phyloP scores from a whole-genome alignment of 2,113 vertebrate genomes.

The Myocastor coypus region DNA sequence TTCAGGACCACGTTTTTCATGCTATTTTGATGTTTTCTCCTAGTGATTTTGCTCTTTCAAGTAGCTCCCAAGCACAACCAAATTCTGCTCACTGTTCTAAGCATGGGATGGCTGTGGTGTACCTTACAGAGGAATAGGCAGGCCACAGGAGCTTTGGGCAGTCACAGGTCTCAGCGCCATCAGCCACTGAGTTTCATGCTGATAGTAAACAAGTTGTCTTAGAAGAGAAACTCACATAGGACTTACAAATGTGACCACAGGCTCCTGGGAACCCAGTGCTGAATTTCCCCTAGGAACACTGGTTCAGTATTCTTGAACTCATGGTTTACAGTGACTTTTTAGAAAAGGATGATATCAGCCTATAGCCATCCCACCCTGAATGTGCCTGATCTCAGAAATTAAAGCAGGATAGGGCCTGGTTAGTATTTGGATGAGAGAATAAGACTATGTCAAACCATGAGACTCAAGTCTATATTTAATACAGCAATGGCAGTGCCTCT shows the following conservation, averaged over 20 bases:
- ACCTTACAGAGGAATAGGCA: background rate
- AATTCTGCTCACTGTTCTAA: background rate
- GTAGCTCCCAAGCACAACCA: background rate
- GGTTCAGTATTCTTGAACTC: background rate
- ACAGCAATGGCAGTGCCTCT: background rate
- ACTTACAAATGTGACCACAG: background rate
- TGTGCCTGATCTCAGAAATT: background rate
- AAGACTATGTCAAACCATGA: background rate
- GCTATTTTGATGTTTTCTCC: background rate
- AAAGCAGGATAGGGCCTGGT: background rate
- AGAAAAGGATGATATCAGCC: background rate
- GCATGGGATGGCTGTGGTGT: background rate
- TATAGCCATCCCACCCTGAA: background rate
- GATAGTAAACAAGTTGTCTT: background rate
- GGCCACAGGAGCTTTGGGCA: background rate
- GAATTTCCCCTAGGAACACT: background rate
- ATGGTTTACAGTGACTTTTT: background rate
- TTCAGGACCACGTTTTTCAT: background rate
- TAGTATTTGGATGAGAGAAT: background rate
- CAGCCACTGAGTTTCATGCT: background rate
- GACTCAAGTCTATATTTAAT: background rate
- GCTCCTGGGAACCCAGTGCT: background rate
- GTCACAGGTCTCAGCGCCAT: rapidly evolving
- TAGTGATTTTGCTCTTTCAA: background rate
- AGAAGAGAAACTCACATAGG: background rate